Base-by-base conservation (phyloP, 2,797 vertebrate genomes). In the Zenarchopterus dispar region DNA sequence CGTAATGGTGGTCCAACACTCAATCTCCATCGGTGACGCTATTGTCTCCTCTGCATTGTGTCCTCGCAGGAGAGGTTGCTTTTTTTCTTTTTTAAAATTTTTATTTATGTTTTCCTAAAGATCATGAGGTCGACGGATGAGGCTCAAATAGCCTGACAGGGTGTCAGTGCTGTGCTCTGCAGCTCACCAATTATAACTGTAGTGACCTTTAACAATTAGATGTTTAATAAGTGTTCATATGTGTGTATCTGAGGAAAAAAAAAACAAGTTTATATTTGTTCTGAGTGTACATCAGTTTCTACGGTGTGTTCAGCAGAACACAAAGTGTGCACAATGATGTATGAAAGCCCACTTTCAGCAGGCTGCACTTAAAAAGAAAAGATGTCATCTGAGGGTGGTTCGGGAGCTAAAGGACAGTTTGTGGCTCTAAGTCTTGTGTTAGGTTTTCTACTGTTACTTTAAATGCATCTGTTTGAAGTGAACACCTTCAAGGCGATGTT, bases 1-100 rank as follows among this genome's bases (percentile, higher is more conserved):
- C 81, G 87, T 84, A 76, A 82, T 73, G 86, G 85, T 89, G 90
- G 67, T 90, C 87, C 88, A 90, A 88, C 71, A 84, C 89, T 88
- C 51, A 48, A 83, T 89, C 90, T 88, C 91, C 89, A 84, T 75
- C 55, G 70, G 84, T 89, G 80, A 92, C 90, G 77, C 79, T 80
- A 83, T 82, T 85, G 81, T 15, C 36, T 36, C 8, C 31, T 92
- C 77, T 73, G 73, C 75, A 65, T 84, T 44, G 62, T 87, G 82
- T 82, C 88, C 87, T 84, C 78, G 83, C 80, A 67, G 87, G 81
- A 90, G 82, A 75, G 31, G 10, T 22, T 45, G 57, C 23, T 18
- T 19, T 6, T 6, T 73, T 22, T 62, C 63, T 78, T 36, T 22
- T 19, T 7, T 6, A 70, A 21, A 5, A 2, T 36, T 2, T 36